phyloP scores from a whole-genome alignment of 2,888 invertebrate genomes.

The Parnassius smintheus region DNA sequence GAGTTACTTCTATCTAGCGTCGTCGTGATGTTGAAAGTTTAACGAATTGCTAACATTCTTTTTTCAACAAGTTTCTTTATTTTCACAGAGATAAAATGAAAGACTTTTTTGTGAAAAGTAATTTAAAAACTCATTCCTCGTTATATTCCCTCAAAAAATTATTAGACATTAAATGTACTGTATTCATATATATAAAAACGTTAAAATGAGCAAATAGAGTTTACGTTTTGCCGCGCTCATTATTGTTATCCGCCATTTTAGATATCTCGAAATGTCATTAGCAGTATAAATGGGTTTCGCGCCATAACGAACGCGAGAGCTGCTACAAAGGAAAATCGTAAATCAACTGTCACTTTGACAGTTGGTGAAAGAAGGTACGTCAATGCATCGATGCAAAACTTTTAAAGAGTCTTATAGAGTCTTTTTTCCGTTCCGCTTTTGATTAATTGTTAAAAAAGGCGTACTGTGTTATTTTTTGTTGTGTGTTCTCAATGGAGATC shows the following conservation, averaged over 20 bases:
- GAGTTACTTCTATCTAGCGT: conserved; percentile 19
- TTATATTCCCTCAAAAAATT: neutral
- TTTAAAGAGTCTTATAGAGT: conserved; percentile 58
- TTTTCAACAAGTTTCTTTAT: conserved; percentile 23
- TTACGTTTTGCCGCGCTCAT: conserved; percentile 39
- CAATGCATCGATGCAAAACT: conserved; percentile 76
- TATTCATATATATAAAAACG: neutral
- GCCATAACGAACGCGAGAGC: conserved; percentile 70
- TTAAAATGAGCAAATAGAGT: conserved; percentile 21
- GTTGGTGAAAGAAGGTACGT: conserved; percentile 72
- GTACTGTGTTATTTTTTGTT: conserved; percentile 26
- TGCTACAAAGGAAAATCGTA: conserved; percentile 75
- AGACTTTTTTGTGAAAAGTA: neutral
- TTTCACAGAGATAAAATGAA: conserved; percentile 10
- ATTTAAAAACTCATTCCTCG: neutral
- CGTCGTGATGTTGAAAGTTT: conserved; percentile 24
- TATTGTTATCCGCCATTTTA: conserved; percentile 61
- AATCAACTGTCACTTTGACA: conserved; percentile 77
- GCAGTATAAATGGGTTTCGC: conserved; percentile 72
- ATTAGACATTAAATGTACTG: neutral
- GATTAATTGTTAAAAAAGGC: conserved; percentile 61
- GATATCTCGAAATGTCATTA: conserved; percentile 73
- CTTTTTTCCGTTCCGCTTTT: conserved; percentile 51
- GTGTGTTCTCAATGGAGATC: conserved; percentile 45
- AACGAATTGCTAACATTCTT: conserved; percentile 24